Evolutionary conservation across 2,113 vertebrate species (phyloP).

Genomic region (Chionodraco myersi): DNA sequence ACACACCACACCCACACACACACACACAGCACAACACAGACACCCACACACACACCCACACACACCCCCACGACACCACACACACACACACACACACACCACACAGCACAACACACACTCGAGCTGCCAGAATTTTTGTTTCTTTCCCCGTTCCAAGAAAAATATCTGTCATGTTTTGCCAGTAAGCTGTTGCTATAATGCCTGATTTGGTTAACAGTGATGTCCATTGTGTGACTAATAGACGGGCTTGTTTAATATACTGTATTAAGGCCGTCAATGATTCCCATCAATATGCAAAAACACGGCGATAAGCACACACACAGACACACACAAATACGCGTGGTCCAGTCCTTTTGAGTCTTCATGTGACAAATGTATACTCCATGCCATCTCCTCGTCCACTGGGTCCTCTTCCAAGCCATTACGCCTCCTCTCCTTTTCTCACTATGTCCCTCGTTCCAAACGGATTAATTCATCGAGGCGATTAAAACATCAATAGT

Average conservation of each 20-base stretch:
- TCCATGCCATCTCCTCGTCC: slow-evolving; percentile 4
- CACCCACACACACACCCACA: slow-evolving; percentile 22
- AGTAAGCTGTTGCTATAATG: slow-evolving; percentile 3
- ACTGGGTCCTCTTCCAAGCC: slow-evolving; percentile 28
- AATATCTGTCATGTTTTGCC: slow-evolving; percentile 41
- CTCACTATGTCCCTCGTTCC: slow-evolving; percentile 41
- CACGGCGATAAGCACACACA: not conserved
- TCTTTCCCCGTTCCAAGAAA: slow-evolving; percentile 31
- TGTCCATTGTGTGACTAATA: slow-evolving; percentile 16
- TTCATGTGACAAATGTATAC: slow-evolving; percentile 50
- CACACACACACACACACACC: slow-evolving; percentile 19
- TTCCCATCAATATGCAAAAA: slow-evolving; percentile 15
- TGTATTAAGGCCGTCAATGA: not conserved
- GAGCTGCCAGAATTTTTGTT: slow-evolving; percentile 20
- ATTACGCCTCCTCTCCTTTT: slow-evolving; percentile 28
- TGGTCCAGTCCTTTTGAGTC: not conserved
- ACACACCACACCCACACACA: slow-evolving; percentile 22
- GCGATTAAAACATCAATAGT: slow-evolving; percentile 66
- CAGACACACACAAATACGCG: not conserved
- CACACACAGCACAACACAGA: slow-evolving; percentile 4
- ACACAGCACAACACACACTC: not conserved
- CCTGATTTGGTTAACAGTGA: slow-evolving; percentile 4
- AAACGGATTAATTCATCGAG: slow-evolving; percentile 64
- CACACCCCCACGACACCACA: no score
- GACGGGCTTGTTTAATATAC: not conserved